A percentile compares a stretch with the other conserved stretches of the same genome.
Conservation (phyloP, 2,888 invertebrate species). For the Tupiocoris notatus region DNA sequence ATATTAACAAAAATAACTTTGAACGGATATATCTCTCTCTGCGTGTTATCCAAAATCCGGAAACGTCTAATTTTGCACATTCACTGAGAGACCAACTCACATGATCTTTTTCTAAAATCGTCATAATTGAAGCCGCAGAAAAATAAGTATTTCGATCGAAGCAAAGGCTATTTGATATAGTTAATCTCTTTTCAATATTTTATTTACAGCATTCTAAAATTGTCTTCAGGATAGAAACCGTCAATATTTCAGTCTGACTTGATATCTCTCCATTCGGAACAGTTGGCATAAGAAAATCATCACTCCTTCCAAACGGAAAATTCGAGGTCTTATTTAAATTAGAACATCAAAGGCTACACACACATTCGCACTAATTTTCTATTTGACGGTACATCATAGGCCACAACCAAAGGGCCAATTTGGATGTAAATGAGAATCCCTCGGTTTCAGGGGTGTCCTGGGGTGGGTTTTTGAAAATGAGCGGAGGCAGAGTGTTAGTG, state of each 20-base stretch:
- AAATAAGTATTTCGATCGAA: no score
- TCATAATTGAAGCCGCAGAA: no score
- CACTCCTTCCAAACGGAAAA: not conserved
- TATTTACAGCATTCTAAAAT: not conserved
- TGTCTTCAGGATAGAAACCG: not conserved
- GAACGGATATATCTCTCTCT: no score
- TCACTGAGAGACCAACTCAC: no score
- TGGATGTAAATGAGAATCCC: not conserved
- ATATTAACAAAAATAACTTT: no score
- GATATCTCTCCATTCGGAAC: no score
- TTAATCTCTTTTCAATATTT: no score
- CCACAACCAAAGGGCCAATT: not conserved
- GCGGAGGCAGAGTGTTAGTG: not conserved
- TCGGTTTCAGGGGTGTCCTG: not conserved
- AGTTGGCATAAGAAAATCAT: not conserved
- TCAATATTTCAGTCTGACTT: not conserved
- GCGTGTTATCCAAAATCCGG: no score
- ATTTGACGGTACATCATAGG: not conserved
- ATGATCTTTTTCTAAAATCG: no score
- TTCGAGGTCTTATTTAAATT: not conserved
- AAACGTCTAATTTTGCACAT: no score
- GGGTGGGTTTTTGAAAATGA: no score
- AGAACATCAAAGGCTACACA: not conserved
- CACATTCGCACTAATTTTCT: not conserved
- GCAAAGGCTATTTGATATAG: no score